Base-by-base conservation (phyloP, 53 echinoderm and acorn worm species). In the Astropecten irregularis region DNA sequence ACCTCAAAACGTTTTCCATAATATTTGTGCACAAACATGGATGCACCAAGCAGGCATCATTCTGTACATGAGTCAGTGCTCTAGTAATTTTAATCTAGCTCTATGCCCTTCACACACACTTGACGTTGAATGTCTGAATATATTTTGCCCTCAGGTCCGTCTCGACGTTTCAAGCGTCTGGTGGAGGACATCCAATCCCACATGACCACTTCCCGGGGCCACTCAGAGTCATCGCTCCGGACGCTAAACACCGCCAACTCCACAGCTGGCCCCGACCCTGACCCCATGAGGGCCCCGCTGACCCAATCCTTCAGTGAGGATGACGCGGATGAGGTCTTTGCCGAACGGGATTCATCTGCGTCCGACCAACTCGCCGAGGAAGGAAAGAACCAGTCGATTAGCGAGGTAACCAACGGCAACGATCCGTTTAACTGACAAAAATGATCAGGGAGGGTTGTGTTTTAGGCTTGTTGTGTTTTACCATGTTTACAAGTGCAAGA, bases 121-220 rank as follows among this genome's bases (percentile, higher is more conserved):
- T n/a, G n/a, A n/a, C n/a, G n/a, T n/a, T n/a, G n/a, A n/a, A n/a
- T n/a, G n/a, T n/a, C n/a, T n/a, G n/a, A n/a, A n/a, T n/a, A n/a
- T n/a, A n/a, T n/a, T n/a, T 42, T 49, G 30, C 21, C 13, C 22
- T 8, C 71, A 96, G 96, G 96, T 84, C 96, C 93, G 21, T 81
- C 91, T 14, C 83, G 93, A 47, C 48, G 96, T 77, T 96, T 96
- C 82, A 94, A 93, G 31, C 91, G 93, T 51, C 76, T 96, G 13
- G 85, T 93, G 13, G 96, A 96, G 31, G 84, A 93, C 22, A 91
- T 96, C 84, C 89, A 93, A 64, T 83, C 91, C 28, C 91, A 93
- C 86, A 93, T 96, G 87, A 87, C 93, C n/a, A 85, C 93, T 32
- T 72, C 91, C 10, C 81, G 93, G 52, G 92, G 92, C 64, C 87